A percentile compares a stretch with the other conserved stretches of the same genome.
Evolutionary conservation across 1,140 invertebrate species (phyloP).

Genomic region (Mycetomoellerius zeteki): DNA sequence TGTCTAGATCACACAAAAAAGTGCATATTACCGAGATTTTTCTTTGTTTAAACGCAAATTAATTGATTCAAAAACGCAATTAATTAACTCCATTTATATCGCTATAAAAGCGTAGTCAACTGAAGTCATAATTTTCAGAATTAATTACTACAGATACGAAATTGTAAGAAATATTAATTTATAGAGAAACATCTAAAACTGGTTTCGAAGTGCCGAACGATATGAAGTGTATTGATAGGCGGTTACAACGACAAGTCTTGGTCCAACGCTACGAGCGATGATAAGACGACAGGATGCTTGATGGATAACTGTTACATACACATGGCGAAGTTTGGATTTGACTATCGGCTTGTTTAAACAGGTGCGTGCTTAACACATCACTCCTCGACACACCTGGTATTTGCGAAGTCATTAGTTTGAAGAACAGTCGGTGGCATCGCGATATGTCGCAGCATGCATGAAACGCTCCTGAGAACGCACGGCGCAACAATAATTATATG

Average conservation of each 20-base stretch:
- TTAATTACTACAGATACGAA: background rate
- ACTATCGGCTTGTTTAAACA: slow-evolving; percentile 59
- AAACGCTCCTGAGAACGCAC: slow-evolving; percentile 6
- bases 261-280: background rate
- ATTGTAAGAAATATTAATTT: slow-evolving; percentile 24
- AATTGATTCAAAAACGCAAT: background rate
- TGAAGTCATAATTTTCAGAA: background rate
- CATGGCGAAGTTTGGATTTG: slow-evolving; percentile 48
- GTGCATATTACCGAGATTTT: background rate
- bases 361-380: slow-evolving; percentile 34
- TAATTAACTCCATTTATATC: background rate
- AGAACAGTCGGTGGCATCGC: slow-evolving; percentile 6
- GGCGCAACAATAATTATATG: slow-evolving; percentile 26
- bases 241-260: slow-evolving; percentile 4
- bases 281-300: slow-evolving; percentile 42
- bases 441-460: background rate
- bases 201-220: background rate
- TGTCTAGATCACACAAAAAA: background rate
- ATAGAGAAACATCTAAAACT: background rate
- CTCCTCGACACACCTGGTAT: slow-evolving; percentile 38
- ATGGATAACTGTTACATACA: slow-evolving; percentile 43
- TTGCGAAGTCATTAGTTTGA: slow-evolving; percentile 55
- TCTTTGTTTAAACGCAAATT: background rate
- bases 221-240: slow-evolving; percentile 14
- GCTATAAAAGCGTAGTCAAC: background rate